Percentiles rank a stretch among this genome's conserved stretches.
Conservation (phyloP, 2,797 vertebrate genomes). For the Fundulus diaphanus region DNA sequence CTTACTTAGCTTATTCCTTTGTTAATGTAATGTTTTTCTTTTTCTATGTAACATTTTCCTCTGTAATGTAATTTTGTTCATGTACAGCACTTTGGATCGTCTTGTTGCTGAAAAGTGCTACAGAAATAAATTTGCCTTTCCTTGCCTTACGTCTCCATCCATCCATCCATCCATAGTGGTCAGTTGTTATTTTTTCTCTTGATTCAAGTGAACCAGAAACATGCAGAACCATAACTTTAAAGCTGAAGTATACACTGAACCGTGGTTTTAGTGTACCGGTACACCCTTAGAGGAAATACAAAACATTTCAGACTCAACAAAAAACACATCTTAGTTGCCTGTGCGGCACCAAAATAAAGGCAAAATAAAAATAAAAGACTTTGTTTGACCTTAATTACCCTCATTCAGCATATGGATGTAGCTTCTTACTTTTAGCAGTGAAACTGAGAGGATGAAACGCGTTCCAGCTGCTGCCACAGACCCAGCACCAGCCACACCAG, state of each 20-base stretch:
- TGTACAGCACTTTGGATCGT: too few relatives aligned
- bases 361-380: neutral
- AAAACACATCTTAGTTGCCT: neutral
- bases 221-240: neutral
- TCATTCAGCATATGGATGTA: neutral
- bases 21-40: too few relatives aligned
- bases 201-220: too few relatives aligned
- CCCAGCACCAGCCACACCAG: constrained; percentile 33
- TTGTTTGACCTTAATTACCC: constrained; percentile 4
- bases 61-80: too few relatives aligned
- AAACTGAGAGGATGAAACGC: constrained; percentile 22
- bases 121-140: too few relatives aligned
- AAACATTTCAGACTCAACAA: neutral
- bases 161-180: too few relatives aligned
- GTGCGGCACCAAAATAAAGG: neutral
- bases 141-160: too few relatives aligned
- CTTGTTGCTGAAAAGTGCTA: too few relatives aligned
- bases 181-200: too few relatives aligned
- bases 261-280: neutral
- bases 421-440: constrained; percentile 7
- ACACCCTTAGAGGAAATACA: neutral
- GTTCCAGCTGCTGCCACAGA: constrained; percentile 30
- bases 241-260: too few relatives aligned
- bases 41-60: too few relatives aligned
- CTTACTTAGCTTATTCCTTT: too few relatives aligned